These are phyloP conservation scores for Crossocerus cetratus DNA, from an alignment of 2,888 invertebrate species.

Conservation along the genomic window DNA sequence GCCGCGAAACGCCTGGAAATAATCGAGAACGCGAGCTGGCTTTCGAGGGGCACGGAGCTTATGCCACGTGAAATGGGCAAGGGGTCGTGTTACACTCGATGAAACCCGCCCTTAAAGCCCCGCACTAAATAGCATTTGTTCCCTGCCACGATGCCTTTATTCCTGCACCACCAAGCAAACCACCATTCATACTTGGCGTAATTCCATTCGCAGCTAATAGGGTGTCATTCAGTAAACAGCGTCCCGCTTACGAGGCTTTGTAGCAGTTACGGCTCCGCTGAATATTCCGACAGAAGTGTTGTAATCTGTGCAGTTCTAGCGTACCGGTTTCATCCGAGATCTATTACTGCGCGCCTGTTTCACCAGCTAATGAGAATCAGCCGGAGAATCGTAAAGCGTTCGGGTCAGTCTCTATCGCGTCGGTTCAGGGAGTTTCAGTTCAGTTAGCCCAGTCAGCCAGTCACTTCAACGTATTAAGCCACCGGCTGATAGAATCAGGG, in stretches of 20 bases:
- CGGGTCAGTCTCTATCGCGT: no score
- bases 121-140: not conserved
- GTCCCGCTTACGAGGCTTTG: not conserved
- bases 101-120: not conserved
- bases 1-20: conserved; percentile 3
- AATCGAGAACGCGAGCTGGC: conserved; percentile 3
- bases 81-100: not conserved
- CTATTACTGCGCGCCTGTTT: no score
- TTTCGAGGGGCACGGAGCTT: not conserved
- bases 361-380: no score
- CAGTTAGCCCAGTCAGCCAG: no score
- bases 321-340: no score
- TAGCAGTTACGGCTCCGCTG: no score
- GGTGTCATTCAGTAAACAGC: not conserved
- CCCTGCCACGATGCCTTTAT: not conserved
- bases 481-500: not conserved
- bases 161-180: not conserved
- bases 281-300: no score
- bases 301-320: no score
- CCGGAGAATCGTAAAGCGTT: no score
- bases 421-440: no score
- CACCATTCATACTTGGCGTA: not conserved
- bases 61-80: not conserved
- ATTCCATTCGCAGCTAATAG: not conserved
- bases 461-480: no score